Conservation (phyloP, 2,888 invertebrate species). For the Sarcophaga variegata region DNA sequence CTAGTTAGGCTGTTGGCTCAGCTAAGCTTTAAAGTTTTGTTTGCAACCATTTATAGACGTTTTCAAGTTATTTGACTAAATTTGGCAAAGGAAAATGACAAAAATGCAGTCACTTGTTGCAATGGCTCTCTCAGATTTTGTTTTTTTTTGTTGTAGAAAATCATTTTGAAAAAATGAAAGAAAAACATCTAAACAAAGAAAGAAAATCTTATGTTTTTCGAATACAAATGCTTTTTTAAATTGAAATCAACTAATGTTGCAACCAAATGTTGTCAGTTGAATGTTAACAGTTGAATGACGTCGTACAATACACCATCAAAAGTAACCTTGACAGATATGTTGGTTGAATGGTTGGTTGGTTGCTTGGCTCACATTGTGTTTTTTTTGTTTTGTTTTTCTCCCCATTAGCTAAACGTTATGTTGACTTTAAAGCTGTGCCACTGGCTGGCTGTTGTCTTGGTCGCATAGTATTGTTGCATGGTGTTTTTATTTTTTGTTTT, state of each 20-base stretch:
- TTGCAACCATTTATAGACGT: constrained; percentile 53
- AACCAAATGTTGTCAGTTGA: constrained; percentile 53
- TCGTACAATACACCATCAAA: constrained; percentile 54
- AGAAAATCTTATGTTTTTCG: not conserved
- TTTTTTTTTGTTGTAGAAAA: not conserved
- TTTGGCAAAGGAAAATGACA: constrained; percentile 66
- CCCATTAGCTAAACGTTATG: not conserved
- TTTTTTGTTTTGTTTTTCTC: too few relatives aligned
- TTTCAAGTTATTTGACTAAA: constrained; percentile 66
- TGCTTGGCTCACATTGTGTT: not conserved
- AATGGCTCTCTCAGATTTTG: constrained; percentile 46
- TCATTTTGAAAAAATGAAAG: not conserved
- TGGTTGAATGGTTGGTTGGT: not conserved
- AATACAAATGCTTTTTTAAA: not conserved
- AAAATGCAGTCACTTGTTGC: constrained; percentile 60
- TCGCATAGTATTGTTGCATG: constrained; percentile 52
- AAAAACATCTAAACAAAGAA: constrained; percentile 16
- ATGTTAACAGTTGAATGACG: constrained; percentile 61
- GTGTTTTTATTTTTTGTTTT: constrained; percentile 10
- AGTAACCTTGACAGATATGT: constrained; percentile 68
- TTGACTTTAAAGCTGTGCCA: not conserved
- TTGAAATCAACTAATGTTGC: constrained; percentile 45
- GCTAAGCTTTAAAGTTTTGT: not conserved
- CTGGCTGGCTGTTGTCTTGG: constrained; percentile 12
- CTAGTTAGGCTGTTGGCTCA: not conserved